A percentile compares a stretch with the other conserved stretches of the same genome.
Evolutionary conservation across 1,140 invertebrate genomes (phyloP).

Genomic region (Limonius californicus): DNA sequence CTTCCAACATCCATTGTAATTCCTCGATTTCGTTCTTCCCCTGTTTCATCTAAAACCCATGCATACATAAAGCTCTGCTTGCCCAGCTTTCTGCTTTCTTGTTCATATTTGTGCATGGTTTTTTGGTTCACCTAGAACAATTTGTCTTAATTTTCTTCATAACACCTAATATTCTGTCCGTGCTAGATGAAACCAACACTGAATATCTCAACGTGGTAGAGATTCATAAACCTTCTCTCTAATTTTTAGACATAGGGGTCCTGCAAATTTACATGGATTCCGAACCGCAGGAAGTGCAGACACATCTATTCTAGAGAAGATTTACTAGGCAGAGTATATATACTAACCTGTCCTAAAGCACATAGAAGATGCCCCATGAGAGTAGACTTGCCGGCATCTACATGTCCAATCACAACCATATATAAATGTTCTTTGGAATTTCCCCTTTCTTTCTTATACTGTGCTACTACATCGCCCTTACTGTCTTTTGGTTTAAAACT

Average conservation of each 20-base stretch:
- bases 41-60: constrained; percentile 99
- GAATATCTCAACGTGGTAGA: too few relatives aligned
- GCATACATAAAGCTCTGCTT: constrained; percentile 97
- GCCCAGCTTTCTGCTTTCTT: constrained; percentile 95
- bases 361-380: constrained; percentile 94
- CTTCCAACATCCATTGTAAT: constrained; percentile 97
- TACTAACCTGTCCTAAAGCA: constrained; percentile 76
- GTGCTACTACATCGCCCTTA: constrained; percentile 52
- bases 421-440: constrained; percentile 82
- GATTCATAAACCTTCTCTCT: too few relatives aligned
- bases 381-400: constrained; percentile 98
- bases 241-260: too few relatives aligned
- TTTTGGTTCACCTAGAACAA: constrained; percentile 73
- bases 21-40: constrained; percentile 84
- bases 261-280: too few relatives aligned
- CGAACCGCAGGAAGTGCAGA: too few relatives aligned
- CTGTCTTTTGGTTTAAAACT: constrained; percentile 44
- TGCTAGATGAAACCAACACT: too few relatives aligned
- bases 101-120: constrained; percentile 95
- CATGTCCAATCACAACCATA: constrained; percentile 96
- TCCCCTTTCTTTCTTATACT: constrained; percentile 72
- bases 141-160: too few relatives aligned
- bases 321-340: too few relatives aligned
- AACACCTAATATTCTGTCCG: too few relatives aligned
- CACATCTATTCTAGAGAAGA: too few relatives aligned